Percentiles rank a stretch among this genome's conserved stretches.
These are phyloP conservation scores for Oostethus manadensis DNA, from an alignment of 2,113 vertebrate species.

Conservation along the genomic window DNA sequence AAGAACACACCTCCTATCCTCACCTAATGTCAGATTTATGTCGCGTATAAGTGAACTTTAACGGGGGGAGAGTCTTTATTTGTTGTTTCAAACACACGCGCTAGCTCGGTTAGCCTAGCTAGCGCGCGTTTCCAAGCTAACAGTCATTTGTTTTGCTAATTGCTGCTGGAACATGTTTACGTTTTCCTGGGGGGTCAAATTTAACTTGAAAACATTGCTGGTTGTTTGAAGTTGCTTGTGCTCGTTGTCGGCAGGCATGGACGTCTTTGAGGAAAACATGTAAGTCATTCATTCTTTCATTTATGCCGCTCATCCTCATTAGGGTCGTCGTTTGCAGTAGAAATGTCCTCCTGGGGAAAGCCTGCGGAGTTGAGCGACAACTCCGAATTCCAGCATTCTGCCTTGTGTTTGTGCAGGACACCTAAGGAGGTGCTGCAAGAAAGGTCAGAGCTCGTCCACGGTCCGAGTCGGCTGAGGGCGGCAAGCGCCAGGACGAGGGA, in stretches of 20 bases:
- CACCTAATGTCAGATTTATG: background rate
- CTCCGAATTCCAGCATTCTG: too few relatives aligned
- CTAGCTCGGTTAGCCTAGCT: background rate
- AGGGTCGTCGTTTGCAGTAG: too few relatives aligned
- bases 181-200: too few relatives aligned
- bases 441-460: constrained; percentile 44
- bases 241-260: constrained; percentile 18
- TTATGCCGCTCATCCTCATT: too few relatives aligned
- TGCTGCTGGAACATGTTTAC: too few relatives aligned
- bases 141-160: too few relatives aligned
- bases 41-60: too few relatives aligned
- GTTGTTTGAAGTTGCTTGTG: too few relatives aligned
- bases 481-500: constrained; percentile 40
- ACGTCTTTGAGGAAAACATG: constrained; percentile 25
- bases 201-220: too few relatives aligned
- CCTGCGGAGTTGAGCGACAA: background rate
- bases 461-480: constrained; percentile 29
- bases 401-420: constrained; percentile 18
- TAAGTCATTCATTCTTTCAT: too few relatives aligned
- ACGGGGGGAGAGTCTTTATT: background rate
- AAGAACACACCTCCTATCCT: too few relatives aligned
- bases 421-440: constrained; percentile 42
- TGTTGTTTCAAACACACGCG: background rate
- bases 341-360: background rate
- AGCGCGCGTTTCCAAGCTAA: too few relatives aligned